phyloP scores from a whole-genome alignment of 35 echinoderm and acorn worm species.

The Stichopus chloronotus region DNA sequence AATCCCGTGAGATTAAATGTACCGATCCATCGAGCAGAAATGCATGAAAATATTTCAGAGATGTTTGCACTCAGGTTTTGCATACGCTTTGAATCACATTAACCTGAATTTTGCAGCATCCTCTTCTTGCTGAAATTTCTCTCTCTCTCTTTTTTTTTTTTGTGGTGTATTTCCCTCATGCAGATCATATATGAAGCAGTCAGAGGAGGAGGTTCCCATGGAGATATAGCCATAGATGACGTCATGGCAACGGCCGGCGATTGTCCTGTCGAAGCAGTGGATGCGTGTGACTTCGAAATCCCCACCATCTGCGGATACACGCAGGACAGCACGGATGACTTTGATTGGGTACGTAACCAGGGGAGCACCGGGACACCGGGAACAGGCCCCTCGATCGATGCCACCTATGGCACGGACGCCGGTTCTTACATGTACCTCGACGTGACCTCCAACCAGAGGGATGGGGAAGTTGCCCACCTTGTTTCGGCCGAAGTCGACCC shows the following conservation, averaged over 20 bases:
- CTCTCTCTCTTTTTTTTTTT: no score
- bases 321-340: slow-evolving; percentile 68
- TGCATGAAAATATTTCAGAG: no score
- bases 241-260: not conserved
- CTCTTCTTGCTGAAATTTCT: no score
- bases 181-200: slow-evolving; percentile 78
- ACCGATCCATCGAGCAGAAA: no score
- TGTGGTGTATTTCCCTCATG: no score
- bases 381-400: slow-evolving; percentile 78
- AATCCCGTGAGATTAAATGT: no score
- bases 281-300: slow-evolving; percentile 69
- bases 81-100: no score
- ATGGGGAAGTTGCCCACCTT: slow-evolving; percentile 46
- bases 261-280: slow-evolving; percentile 13
- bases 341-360: slow-evolving; percentile 70
- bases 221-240: slow-evolving; percentile 96
- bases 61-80: no score
- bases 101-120: no score
- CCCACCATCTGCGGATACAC: slow-evolving; percentile 66
- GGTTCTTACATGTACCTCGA: slow-evolving; percentile 48
- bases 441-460: not conserved
- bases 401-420: slow-evolving; percentile 61
- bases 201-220: slow-evolving; percentile 37
- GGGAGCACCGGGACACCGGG: slow-evolving; percentile 57
- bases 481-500: slow-evolving; percentile 28